Evolutionary conservation across 92 coral and sea anemone species (phyloP), one percentile per base, ranked within the genome.

Genomic region (Parazoanthus swiftii): DNA sequence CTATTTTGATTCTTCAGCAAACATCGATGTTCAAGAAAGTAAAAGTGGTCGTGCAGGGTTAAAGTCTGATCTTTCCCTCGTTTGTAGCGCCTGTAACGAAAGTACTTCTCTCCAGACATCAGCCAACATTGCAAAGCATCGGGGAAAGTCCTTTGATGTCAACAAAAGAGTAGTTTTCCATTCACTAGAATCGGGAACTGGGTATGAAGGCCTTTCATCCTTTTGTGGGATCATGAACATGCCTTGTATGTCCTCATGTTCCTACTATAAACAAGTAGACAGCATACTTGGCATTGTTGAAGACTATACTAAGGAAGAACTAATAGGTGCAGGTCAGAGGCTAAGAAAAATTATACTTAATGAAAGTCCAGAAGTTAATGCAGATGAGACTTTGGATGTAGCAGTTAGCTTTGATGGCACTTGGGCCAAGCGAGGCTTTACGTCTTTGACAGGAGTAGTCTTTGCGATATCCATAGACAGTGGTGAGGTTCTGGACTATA

Each of bases 161-260:
- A 90, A 90, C 92, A 65, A 73, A 76, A 86, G 90, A 86, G 90
- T 85, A 43, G 92, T 90, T 72, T 86, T 38, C 73, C 88, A 81
- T 65, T 68, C 80, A 21, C 82, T 86, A 72, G 92, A 86, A 81
- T 44, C 92, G 13, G 92, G 92, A 5, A 90, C 81, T 65, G 89
- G 89, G 50, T 90, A 90, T 56, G 88, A 86, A 90, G 90, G 92
- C n/a, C 80, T 90, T 29, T 76, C 58, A 26, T 78, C 70, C 37
- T 87, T 77, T n/a, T 59, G 89, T 23, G 65, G 85, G 8, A 87
- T 79, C 63, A 79, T 80, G 83, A 90, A 85, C 85, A 79, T 86
- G 86, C 90, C 89, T 25, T 85, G 89, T 73, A 67, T 85, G 78
- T 39, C 89, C 15, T 26, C 75, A 66, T 11, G 79, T 85, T 66